Evolutionary conservation across 2,113 vertebrate species (phyloP).

Genomic region (Rhinoptilus africanus): DNA sequence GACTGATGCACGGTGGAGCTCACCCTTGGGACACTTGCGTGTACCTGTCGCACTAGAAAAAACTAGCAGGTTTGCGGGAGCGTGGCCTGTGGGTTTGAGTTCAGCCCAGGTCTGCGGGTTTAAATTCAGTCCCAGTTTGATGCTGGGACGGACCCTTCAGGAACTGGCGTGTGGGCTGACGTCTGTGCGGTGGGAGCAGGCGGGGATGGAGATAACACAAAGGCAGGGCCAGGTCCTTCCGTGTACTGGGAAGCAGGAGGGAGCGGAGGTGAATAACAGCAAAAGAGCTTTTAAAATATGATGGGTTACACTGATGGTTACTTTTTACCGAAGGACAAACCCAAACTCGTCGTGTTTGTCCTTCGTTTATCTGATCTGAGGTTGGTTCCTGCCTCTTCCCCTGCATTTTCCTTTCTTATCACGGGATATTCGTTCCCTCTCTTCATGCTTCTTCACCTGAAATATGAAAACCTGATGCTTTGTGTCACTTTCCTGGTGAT

Average conservation of each 20-base stretch:
- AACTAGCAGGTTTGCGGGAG: neutral
- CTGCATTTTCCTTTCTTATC: neutral
- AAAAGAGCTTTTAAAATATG: neutral
- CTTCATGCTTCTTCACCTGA: neutral
- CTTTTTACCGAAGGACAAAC: neutral
- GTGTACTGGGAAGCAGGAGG: rapidly evolving
- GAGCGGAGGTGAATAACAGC: neutral
- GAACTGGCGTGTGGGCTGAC: neutral
- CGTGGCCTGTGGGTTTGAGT: neutral
- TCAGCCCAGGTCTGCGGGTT: rapidly evolving
- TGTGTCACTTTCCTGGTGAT: neutral
- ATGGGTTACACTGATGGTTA: neutral
- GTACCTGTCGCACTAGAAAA: rapidly evolving
- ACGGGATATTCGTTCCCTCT: neutral
- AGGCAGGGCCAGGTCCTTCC: rapidly evolving
- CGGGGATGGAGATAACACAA: neutral
- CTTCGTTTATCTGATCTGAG: rapidly evolving
- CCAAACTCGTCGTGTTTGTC: neutral
- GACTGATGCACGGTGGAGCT: neutral
- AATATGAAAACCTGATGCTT: neutral
- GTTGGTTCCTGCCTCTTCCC: neutral
- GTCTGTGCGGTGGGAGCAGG: neutral
- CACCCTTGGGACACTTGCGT: neutral
- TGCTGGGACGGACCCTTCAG: neutral
- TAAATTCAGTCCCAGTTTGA: neutral